Evolutionary conservation across 2,888 invertebrate genomes (phyloP), one percentile per base, ranked within the genome.

Genomic region (Drosophila mimetica): DNA sequence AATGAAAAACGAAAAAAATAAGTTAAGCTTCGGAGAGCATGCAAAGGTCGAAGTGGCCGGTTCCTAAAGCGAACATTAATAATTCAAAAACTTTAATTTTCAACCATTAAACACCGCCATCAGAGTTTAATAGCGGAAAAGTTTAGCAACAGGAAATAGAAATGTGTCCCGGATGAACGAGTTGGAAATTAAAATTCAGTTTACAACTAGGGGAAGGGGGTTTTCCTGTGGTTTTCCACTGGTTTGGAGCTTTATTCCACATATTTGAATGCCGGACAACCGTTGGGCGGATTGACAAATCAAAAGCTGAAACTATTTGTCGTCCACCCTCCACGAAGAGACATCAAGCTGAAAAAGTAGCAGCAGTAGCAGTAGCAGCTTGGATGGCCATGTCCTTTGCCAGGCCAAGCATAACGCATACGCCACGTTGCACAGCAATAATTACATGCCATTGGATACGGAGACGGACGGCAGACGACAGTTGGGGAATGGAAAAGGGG

Each of bases 391-490:
- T 46, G 63, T 83, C 65, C 84, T 88, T 88, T 88, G 82, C 82
- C 63, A 39, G 73, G 37, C 71, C 74, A 84, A 84, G 89, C 89
- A 88, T 83, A 81, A 86, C 82, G 88, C 79, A 88, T 83, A 88
- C 82, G 89, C 89, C 65, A 88, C 82, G 79, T 84, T 88, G 89
- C 85, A 87, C 89, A 75, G 89, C 82, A 77, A 83, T 83, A 88
- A 83, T 83, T 88, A 88, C 89, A 86, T 88, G 87, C 85, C 87
- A 84, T 88, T 80, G 85, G 82, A 88, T 79, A 73, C 67, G 74
- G 48, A 53, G 37, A 44, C 30, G 30, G 60, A 41, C 25, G 16
- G 14, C 44, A 14, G 50, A 32, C 44, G 39, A 55, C 36, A 22
- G 39, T 22, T 5, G 5, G 22, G 22, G 1, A 25, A 7, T 25